Evolutionary conservation across 1,140 invertebrate species (phyloP).

Genomic region (Pachyrhynchus sulphureomaculatus): DNA sequence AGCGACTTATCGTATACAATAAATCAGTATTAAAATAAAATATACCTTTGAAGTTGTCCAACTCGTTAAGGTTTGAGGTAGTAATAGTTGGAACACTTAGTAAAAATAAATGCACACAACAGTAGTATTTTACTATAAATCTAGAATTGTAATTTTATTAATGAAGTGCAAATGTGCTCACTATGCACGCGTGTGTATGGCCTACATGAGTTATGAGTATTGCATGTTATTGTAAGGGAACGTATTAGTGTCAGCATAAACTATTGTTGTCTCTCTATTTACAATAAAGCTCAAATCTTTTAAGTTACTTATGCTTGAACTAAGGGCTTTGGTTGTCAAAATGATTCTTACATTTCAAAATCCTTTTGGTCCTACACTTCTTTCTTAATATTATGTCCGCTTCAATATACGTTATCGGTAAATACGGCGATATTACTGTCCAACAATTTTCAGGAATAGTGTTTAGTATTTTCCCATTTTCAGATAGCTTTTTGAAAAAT

Average conservation of each 20-base stretch:
- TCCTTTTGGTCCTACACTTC: too few relatives aligned
- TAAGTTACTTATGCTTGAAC: too few relatives aligned
- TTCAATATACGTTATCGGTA: too few relatives aligned
- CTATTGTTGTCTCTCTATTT: slow-evolving; percentile 6
- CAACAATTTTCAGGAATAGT: too few relatives aligned
- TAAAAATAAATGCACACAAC: slow-evolving; percentile 21
- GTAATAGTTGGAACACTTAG: slow-evolving; percentile 17
- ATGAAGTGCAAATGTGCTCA: slow-evolving; percentile 33
- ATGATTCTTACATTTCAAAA: too few relatives aligned
- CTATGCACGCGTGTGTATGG: slow-evolving; percentile 25
- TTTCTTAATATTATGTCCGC: too few relatives aligned
- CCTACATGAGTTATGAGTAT: slow-evolving; percentile 16
- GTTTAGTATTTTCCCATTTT: too few relatives aligned
- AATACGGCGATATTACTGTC: too few relatives aligned
- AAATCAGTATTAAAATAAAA: slow-evolving; percentile 27
- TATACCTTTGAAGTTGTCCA: slow-evolving; percentile 12
- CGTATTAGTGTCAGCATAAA: slow-evolving; percentile 22
- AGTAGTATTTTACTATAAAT: slow-evolving; percentile 29
- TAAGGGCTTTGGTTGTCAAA: too few relatives aligned
- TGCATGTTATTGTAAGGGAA: slow-evolving; percentile 16
- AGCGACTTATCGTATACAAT: neutral
- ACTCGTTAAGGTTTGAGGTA: slow-evolving; percentile 26
- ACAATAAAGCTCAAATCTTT: too few relatives aligned
- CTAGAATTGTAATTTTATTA: slow-evolving; percentile 33
- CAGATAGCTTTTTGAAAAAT: too few relatives aligned